These are phyloP conservation scores for Drosophila pseudotakahashii DNA, from an alignment of 2,888 invertebrate species.

Conservation along the genomic window DNA sequence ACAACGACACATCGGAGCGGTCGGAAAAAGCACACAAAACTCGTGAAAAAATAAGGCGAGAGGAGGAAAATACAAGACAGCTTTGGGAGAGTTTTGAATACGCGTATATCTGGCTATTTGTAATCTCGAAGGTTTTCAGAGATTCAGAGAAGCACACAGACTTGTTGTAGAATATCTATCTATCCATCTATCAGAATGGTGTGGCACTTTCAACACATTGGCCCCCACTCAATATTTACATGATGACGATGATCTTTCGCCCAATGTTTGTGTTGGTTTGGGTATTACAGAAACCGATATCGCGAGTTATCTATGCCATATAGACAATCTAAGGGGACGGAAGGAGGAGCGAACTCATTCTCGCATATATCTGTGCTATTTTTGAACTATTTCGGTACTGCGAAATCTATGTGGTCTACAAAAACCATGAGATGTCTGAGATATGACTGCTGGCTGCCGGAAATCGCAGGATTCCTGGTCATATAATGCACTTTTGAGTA, in stretches of 20 bases:
- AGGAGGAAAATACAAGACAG: constrained; percentile 28
- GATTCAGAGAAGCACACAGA: constrained; percentile 15
- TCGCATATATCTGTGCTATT: constrained; percentile 69
- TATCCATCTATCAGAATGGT: constrained; percentile 32
- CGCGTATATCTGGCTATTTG: constrained; percentile 68
- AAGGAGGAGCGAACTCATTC: constrained; percentile 39
- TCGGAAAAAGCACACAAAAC: constrained; percentile 51
- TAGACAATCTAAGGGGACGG: not conserved
- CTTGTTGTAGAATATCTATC: not conserved
- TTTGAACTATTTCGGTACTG: constrained; percentile 65
- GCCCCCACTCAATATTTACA: constrained; percentile 38
- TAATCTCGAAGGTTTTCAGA: constrained; percentile 65
- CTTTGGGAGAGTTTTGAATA: constrained; percentile 43
- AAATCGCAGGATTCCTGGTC: constrained; percentile 29
- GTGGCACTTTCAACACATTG: constrained; percentile 27
- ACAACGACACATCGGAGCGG: constrained; percentile 45
- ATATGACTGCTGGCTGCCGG: constrained; percentile 23
- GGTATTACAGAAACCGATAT: constrained; percentile 43
- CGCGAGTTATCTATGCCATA: constrained; percentile 31
- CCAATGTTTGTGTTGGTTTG: constrained; percentile 22
- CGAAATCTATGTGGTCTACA: constrained; percentile 38
- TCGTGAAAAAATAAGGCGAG: not conserved
- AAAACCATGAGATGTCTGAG: constrained; percentile 9
- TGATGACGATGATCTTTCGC: constrained; percentile 35
- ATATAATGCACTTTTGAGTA: constrained; percentile 20